Percentiles rank a stretch among this genome's conserved stretches.
These are phyloP conservation scores for Chelonus formosanus DNA, from an alignment of 2,888 invertebrate species.

Conservation along the genomic window DNA sequence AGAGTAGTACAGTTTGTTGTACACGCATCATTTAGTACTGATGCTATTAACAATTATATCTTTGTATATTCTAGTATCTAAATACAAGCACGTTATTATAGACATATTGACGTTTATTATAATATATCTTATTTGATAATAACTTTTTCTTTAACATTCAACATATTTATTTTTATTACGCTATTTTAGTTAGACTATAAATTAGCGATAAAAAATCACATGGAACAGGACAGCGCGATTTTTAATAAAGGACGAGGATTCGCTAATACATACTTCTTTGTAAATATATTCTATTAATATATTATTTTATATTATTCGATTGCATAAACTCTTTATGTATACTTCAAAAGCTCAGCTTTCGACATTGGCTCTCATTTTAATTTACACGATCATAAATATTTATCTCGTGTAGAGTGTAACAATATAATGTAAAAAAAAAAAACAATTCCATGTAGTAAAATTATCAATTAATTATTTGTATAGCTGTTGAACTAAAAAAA, in stretches of 20 bases:
- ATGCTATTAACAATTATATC: slow-evolving; percentile 10
- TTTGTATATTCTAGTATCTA: slow-evolving; percentile 43
- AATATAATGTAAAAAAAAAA: not conserved
- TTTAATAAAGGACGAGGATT: slow-evolving; percentile 37
- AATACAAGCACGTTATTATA: slow-evolving; percentile 46
- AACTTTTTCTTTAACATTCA: slow-evolving; percentile 35
- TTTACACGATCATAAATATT: slow-evolving; percentile 32
- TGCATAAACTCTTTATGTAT: slow-evolving; percentile 30
- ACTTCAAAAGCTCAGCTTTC: slow-evolving; percentile 39
- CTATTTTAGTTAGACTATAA: slow-evolving; percentile 44
- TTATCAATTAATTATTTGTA: no score
- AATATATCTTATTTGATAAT: slow-evolving; percentile 39
- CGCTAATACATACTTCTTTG: slow-evolving; percentile 31
- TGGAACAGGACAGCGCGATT: slow-evolving; percentile 43
- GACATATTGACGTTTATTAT: slow-evolving; percentile 45
- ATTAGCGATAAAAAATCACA: slow-evolving; percentile 55
- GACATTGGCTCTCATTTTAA: slow-evolving; percentile 23
- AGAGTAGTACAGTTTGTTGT: not conserved
- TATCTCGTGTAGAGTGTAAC: slow-evolving; percentile 1
- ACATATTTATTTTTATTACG: slow-evolving; percentile 35
- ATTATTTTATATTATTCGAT: slow-evolving; percentile 21
- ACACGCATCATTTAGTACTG: not conserved
- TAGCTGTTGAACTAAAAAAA: no score
- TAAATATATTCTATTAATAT: slow-evolving; percentile 10
- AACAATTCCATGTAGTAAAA: not conserved